Evolutionary conservation across 1,140 invertebrate genomes (phyloP).

Genomic region (Apis laboriosa): DNA sequence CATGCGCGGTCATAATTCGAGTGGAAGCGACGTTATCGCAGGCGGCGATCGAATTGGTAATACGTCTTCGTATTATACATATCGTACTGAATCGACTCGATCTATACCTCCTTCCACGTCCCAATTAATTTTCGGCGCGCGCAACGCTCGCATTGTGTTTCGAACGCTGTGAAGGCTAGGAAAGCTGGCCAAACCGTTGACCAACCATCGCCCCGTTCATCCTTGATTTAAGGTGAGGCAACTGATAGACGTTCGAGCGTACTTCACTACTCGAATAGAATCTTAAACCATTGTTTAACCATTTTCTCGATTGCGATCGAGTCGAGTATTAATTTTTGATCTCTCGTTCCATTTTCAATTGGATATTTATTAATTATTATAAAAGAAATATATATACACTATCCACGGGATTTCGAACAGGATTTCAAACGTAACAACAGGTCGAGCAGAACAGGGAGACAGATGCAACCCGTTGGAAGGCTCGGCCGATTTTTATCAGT

Average conservation of each 20-base stretch:
- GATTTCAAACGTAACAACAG: too few species aligned
- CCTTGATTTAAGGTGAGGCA: constrained; percentile 32
- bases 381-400: too few species aligned
- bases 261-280: too few species aligned
- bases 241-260: neutral
- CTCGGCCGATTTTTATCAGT: neutral
- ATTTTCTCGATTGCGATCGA: neutral
- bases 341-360: too few species aligned
- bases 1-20: neutral
- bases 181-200: constrained; percentile 6
- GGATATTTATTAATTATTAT: too few species aligned
- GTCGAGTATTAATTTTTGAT: too few species aligned
- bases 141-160: constrained; percentile 9
- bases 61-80: neutral
- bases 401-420: neutral
- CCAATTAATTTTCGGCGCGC: constrained; percentile 37
- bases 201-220: constrained; percentile 15
- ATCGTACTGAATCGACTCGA: neutral
- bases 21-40: constrained; percentile 4
- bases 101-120: constrained; percentile 2
- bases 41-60: neutral
- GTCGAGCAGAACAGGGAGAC: neutral
- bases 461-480: neutral
- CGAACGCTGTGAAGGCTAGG: constrained; percentile 27
- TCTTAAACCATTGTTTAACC: too few species aligned